Percentiles rank a stretch among this genome's conserved stretches.
Conservation (phyloP, 1,140 invertebrate genomes). For the Drosophila lini region DNA sequence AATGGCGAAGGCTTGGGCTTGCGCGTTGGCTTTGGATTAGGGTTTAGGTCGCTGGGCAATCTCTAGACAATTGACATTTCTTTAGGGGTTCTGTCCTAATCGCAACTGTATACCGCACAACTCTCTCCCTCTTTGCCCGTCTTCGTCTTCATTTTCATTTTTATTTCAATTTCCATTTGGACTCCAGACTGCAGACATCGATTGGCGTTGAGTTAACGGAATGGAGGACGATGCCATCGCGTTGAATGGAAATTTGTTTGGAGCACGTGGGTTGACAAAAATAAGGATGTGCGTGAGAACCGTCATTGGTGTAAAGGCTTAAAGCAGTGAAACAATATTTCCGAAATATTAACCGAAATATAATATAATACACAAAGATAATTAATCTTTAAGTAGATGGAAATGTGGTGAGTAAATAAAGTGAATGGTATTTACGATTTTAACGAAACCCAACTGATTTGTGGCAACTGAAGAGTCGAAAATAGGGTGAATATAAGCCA, state of each 20-base stretch:
- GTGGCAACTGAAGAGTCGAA: neutral
- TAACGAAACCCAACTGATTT: neutral
- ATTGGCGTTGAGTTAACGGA: slow-evolving; percentile 5
- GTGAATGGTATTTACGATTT: neutral
- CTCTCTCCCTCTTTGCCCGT: neutral
- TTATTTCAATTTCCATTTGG: slow-evolving; percentile 5
- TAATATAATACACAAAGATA: too few species aligned
- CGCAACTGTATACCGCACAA: slow-evolving; percentile 4
- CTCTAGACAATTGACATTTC: slow-evolving; percentile 40
- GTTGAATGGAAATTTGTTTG: too few species aligned
- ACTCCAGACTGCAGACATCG: slow-evolving; percentile 2
- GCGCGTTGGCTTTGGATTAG: neutral
- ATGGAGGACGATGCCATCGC: too few species aligned
- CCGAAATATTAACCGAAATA: neutral
- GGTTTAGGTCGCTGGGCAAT: slow-evolving; percentile 4
- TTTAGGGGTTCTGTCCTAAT: slow-evolving; percentile 36
- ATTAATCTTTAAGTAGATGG: too few species aligned
- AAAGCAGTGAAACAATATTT: neutral
- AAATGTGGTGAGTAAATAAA: neutral
- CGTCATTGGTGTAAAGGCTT: neutral
- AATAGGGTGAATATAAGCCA: neutral
- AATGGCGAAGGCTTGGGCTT: neutral
- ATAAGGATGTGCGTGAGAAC: neutral
- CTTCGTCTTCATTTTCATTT: neutral
- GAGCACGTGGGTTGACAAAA: too few species aligned